Evolutionary conservation across 2,113 vertebrate species (phyloP).

Genomic region (Piliocolobus tephrosceles): DNA sequence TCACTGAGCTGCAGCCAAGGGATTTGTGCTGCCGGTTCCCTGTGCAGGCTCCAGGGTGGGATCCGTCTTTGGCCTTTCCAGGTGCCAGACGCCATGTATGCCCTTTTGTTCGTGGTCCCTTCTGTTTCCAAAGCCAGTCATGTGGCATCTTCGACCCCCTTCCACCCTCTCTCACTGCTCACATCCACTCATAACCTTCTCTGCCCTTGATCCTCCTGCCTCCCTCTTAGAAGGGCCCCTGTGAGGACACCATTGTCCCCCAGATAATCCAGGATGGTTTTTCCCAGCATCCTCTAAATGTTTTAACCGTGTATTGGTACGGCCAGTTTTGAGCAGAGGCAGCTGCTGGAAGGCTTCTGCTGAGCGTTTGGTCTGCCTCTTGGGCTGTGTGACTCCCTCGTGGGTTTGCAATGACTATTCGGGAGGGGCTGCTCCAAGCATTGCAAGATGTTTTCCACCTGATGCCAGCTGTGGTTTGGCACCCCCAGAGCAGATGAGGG

Average conservation of each 20-base stretch:
- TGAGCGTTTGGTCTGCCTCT: neutral
- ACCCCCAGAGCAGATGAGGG: neutral
- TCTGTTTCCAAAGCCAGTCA: neutral
- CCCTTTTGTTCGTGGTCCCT: accelerated
- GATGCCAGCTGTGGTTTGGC: neutral
- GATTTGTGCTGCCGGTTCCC: accelerated
- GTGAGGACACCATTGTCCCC: no score
- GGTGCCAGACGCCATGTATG: neutral
- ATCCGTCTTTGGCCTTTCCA: accelerated
- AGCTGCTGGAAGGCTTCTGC: no score
- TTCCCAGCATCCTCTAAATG: neutral
- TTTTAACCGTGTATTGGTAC: no score
- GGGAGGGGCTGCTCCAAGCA: neutral
- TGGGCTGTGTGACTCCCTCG: neutral
- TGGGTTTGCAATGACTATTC: neutral
- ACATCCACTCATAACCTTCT: accelerated
- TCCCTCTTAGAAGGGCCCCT: neutral
- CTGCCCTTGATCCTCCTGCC: neutral
- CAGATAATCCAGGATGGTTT: neutral
- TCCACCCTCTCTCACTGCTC: neutral
- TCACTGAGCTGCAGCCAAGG: neutral
- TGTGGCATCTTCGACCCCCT: no score
- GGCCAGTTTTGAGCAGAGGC: neutral
- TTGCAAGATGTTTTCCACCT: neutral
- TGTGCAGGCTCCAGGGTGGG: accelerated